Conservation (phyloP, 2,113 vertebrate species). For the Thamnophis sirtalis region DNA sequence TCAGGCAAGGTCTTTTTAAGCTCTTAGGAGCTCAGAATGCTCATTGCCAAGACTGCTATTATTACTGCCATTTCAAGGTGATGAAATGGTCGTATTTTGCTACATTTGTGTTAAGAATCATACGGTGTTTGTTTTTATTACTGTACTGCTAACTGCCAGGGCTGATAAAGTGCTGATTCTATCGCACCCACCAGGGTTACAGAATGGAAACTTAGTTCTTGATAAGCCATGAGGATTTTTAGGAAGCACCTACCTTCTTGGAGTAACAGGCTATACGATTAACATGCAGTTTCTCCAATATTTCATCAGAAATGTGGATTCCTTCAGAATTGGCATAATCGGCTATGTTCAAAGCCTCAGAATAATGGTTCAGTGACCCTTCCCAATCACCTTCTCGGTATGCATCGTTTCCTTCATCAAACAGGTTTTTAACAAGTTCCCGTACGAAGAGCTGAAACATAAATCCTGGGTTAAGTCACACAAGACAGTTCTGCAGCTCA, state of each 20-base stretch:
- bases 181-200: background rate
- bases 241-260: conserved; percentile 77
- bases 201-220: background rate
- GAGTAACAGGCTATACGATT: conserved; percentile 92
- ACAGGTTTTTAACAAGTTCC: conserved; percentile 89
- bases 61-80: background rate
- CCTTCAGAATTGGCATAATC: conserved; percentile 93
- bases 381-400: conserved; percentile 87
- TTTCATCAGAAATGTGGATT: conserved; percentile 76
- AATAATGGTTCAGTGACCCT: conserved; percentile 85
- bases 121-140: background rate
- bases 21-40: background rate
- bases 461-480: background rate
- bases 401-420: conserved; percentile 90
- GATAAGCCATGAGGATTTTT: background rate
- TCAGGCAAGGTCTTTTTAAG: background rate
- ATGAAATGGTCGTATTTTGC: background rate
- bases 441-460: conserved; percentile 84
- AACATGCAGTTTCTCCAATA: conserved; percentile 85
- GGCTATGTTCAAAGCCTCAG: conserved; percentile 88
- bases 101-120: background rate
- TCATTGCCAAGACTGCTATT: background rate
- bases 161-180: background rate
- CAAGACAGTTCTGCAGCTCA: background rate
- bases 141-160: background rate